Conservation (phyloP, 2,888 invertebrate genomes). For the Drosophila meridiana region DNA sequence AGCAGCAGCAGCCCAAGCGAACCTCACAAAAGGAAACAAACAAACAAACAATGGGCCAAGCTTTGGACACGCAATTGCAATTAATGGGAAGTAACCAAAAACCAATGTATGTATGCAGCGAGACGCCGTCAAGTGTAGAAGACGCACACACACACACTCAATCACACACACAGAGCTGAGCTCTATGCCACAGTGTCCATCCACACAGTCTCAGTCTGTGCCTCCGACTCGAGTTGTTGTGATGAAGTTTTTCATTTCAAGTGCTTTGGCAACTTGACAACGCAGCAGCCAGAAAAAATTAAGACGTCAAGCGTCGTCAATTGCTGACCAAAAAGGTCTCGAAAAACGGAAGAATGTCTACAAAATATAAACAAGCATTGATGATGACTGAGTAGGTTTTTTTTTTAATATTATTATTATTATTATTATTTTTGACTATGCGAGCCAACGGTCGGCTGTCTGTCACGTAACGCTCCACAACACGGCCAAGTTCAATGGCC, state of each 20-base stretch:
- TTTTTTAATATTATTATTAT: not conserved
- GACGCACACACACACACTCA: constrained; percentile 44
- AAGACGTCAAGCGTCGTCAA: constrained; percentile 78
- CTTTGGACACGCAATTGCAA: constrained; percentile 83
- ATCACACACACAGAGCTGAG: constrained; percentile 20
- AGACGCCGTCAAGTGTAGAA: constrained; percentile 75
- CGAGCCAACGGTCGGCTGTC: constrained; percentile 48
- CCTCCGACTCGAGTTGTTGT: constrained; percentile 30
- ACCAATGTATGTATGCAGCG: constrained; percentile 51
- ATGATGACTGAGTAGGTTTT: constrained; percentile 42
- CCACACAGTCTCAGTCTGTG: not conserved
- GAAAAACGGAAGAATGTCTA: constrained; percentile 57
- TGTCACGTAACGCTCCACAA: constrained; percentile 63
- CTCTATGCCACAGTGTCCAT: constrained; percentile 12
- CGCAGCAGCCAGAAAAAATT: constrained; percentile 56
- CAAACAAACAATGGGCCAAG: constrained; percentile 71
- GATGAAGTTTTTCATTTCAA: constrained; percentile 65
- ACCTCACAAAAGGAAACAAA: constrained; percentile 20
- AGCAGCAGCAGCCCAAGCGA: constrained; percentile 36
- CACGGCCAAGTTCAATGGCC: constrained; percentile 72
- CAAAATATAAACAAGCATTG: constrained; percentile 64
- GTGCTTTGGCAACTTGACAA: constrained; percentile 70
- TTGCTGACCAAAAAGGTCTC: constrained; percentile 62
- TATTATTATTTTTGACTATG: constrained; percentile 24
- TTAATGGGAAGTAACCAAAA: constrained; percentile 81